phyloP scores from a whole-genome alignment of 1,140 invertebrate genomes.

The Heliothis subflexa region DNA sequence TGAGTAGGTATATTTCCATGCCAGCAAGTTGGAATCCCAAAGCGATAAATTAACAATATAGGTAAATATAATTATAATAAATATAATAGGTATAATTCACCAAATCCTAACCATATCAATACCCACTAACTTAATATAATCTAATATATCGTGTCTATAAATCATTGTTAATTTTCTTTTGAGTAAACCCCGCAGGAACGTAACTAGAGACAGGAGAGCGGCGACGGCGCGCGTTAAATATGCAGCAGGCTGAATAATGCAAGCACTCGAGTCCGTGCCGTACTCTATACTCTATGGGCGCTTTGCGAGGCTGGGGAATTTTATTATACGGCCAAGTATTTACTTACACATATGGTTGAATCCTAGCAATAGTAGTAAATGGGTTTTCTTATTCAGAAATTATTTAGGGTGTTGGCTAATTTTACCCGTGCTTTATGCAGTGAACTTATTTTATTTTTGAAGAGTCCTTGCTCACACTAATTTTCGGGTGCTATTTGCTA shows the following conservation, averaged over 20 bases:
- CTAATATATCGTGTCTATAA: background rate
- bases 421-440: too few species aligned
- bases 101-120: too few species aligned
- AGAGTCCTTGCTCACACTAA: too few species aligned
- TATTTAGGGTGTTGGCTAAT: background rate
- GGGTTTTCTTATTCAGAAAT: background rate
- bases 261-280: conserved; percentile 36
- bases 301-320: conserved; percentile 40
- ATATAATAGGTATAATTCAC: too few species aligned
- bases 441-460: too few species aligned
- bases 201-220: conserved; percentile 48
- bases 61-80: too few species aligned
- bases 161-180: conserved; percentile 30
- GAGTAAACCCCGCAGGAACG: conserved; percentile 30
- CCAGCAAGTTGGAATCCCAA: too few species aligned
- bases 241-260: conserved; percentile 57
- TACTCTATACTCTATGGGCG: conserved; percentile 35
- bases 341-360: conserved; percentile 15
- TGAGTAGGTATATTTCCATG: too few species aligned
- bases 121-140: too few species aligned
- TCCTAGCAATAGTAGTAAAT: background rate
- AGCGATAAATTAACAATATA: too few species aligned
- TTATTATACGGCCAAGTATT: conserved; percentile 44
- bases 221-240: conserved; percentile 55
- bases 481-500: too few species aligned